Conservation (phyloP, 2,113 vertebrate species). For the Tychaedon coryphoeus region DNA sequence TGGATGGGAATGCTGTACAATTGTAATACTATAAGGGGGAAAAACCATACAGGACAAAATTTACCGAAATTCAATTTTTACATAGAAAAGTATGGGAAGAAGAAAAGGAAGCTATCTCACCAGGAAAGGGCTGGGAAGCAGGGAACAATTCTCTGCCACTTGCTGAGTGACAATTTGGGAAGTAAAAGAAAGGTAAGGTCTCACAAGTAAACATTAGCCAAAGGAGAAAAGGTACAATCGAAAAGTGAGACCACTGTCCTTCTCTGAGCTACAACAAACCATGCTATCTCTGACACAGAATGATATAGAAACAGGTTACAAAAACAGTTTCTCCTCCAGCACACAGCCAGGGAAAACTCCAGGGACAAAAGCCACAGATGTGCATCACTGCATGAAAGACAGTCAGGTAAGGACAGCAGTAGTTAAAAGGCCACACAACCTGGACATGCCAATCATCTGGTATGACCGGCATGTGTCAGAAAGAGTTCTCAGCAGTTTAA, state of each 20-base stretch:
- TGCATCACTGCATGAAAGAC: neutral
- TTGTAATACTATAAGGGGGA: fast-evolving
- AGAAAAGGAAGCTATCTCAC: neutral
- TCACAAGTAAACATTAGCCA: neutral
- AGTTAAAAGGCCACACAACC: neutral
- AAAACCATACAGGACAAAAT: neutral
- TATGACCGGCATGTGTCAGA: neutral
- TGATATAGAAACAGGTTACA: fast-evolving
- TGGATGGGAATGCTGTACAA: neutral
- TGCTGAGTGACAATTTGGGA: neutral
- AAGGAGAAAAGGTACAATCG: neutral
- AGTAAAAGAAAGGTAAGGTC: neutral
- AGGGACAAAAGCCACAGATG: neutral
- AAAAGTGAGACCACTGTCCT: fast-evolving
- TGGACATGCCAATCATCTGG: neutral
- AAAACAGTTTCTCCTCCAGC: neutral
- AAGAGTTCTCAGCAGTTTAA: neutral
- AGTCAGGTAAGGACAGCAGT: neutral
- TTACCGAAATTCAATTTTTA: neutral
- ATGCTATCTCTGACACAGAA: too few relatives aligned
- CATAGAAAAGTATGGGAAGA: neutral
- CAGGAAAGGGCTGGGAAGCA: fast-evolving
- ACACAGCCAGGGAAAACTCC: fast-evolving
- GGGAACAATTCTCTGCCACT: neutral
- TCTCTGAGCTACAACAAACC: neutral